Evolutionary conservation across 2,113 vertebrate species (phyloP), one percentile per base, ranked within the genome.

Genomic region (Sorex fumeus): DNA sequence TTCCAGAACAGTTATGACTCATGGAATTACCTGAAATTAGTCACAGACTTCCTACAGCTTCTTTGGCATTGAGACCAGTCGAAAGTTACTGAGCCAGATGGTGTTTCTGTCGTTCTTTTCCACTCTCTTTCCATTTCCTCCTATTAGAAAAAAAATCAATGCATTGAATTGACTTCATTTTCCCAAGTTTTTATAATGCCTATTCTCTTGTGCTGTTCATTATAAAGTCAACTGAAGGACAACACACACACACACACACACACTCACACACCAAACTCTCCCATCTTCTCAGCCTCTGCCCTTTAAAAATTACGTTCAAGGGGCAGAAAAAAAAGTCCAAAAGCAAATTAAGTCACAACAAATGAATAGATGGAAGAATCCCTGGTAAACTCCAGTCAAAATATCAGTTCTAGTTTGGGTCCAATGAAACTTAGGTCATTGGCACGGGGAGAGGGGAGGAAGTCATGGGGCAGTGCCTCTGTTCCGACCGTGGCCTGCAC

Each of bases 381-480:
- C 11, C 10, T 28, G 16, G 6, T 77, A 50, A 10, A 60, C 47
- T 74, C 30, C 28, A 71, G 82, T 3, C 53, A 74, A 62, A 82
- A 47, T n/a, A 88, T 36, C 13, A 3, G 2, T 11, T 18, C 47
- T 79, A 34, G 0, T 5, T 57, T 15, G 87, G 32, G 32, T 30
- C 6, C 13, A 28, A 72, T 82, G 64, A 78, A 84, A 10, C 6
- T 47, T 69, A 23, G 53, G 4, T 0, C 8, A 0, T 40, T 28
- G 50, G 6, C 28, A 6, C 43, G 74, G 89, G 18, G 11, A 13
- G 1, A 45, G 10, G 11, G 18, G 1, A 45, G 10, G 0, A 2
- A 12, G 21, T 28, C 1, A 13, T 34, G 23, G 1, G 23, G 1
- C 4, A 57, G 2, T 2, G 2, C 62, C 32, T 3, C 12, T 1